Conservation (phyloP, 2,113 vertebrate genomes). For the Lipotes vexillifer region DNA sequence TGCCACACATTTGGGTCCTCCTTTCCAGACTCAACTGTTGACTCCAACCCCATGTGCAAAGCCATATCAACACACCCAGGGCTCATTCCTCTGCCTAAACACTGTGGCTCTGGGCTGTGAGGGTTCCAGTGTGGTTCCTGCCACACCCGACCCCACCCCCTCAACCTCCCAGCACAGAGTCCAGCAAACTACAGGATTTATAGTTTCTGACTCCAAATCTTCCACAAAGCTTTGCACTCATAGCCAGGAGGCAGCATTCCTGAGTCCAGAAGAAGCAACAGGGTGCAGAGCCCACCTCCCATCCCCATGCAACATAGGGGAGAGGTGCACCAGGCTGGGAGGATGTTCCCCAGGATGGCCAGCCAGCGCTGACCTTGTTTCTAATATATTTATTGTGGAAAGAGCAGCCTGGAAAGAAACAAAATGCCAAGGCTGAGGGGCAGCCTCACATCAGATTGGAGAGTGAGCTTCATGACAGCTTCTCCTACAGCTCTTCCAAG, state of each 20-base stretch:
- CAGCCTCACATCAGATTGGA: background rate
- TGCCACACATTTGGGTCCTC: background rate
- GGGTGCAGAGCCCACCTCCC: background rate
- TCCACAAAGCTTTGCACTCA: background rate
- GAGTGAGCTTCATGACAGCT: conserved; percentile 8
- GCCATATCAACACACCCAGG: background rate
- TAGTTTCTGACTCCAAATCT: background rate
- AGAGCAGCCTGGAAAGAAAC: background rate
- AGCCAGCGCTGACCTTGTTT: background rate
- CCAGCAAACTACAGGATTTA: background rate
- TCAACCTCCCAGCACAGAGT: background rate
- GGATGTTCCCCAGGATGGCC: background rate
- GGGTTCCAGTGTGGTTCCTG: background rate
- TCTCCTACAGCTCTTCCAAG: conserved; percentile 22
- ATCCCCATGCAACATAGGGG: background rate
- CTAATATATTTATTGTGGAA: background rate
- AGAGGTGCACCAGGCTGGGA: background rate
- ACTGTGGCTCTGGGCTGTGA: background rate
- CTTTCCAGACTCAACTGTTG: background rate
- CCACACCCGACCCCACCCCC: background rate
- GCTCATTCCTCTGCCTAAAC: background rate
- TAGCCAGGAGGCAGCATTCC: background rate
- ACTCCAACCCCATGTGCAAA: background rate
- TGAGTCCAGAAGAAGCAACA: background rate
- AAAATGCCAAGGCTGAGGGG: background rate